phyloP scores from a whole-genome alignment of 2,888 invertebrate species.

The Pachydiplax longipennis region DNA sequence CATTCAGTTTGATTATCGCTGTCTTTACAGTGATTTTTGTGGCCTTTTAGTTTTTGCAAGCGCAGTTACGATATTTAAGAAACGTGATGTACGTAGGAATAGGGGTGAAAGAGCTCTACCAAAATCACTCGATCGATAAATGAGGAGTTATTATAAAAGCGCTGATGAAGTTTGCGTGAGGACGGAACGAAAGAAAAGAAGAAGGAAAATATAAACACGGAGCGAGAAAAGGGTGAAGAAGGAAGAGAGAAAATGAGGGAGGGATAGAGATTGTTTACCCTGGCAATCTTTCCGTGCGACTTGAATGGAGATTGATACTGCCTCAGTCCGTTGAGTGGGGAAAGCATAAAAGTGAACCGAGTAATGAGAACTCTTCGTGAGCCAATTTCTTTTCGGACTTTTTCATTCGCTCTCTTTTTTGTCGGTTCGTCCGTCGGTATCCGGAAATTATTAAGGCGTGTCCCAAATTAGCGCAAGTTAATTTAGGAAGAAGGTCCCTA shows the following conservation, averaged over 20 bases:
- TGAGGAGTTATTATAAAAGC: background rate
- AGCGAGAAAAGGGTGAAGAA: background rate
- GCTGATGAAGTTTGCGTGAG: background rate
- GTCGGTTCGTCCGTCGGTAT: background rate
- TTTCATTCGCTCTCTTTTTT: background rate
- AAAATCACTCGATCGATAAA: too few relatives aligned
- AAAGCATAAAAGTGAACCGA: constrained; percentile 22
- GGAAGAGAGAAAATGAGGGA: background rate
- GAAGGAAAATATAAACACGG: background rate
- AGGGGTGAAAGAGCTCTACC: too few relatives aligned
- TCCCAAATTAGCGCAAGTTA: constrained; percentile 12
- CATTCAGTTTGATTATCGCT: too few relatives aligned
- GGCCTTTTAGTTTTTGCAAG: too few relatives aligned
- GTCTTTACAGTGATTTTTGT: too few relatives aligned
- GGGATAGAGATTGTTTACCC: background rate
- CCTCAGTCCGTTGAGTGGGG: background rate
- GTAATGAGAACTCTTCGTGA: constrained; percentile 30
- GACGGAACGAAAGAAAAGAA: background rate
- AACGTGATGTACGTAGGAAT: too few relatives aligned
- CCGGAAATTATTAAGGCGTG: constrained; percentile 14
- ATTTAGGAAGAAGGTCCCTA: background rate
- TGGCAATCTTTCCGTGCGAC: constrained; percentile 14
- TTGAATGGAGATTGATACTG: constrained; percentile 35
- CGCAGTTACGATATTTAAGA: too few relatives aligned
- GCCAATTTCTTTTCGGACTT: constrained; percentile 27